Base-by-base conservation (phyloP, 2,797 vertebrate genomes). In the Leontocebus nigricollis region DNA sequence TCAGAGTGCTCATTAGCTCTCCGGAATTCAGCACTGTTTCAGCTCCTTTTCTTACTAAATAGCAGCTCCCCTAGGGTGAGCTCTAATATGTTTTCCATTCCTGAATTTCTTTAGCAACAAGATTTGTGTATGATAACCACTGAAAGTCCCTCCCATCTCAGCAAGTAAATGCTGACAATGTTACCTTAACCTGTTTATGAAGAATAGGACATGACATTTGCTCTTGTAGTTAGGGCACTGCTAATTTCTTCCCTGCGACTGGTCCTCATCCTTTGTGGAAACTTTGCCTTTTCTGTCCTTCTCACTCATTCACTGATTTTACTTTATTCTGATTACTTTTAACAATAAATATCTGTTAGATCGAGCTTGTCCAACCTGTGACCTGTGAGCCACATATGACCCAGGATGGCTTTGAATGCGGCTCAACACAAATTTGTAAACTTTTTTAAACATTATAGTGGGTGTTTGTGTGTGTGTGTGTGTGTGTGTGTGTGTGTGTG, bases 1-100 rank as follows among this genome's bases (percentile, higher is more conserved):
- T 94, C 33, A 46, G 92, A 89, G 48, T 94, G 44, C 87, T 97
- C 91, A 94, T 96, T 97, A 93, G 26, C n/a, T 92, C 48, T 84
- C 7, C n/a, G 88, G 48, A 88, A 19, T 90, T 89, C 64, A 22
- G 27, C 7, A 39, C 17, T 48, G 20, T 33, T 76, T 86, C 9
- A 83, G 13, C 41, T 79, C 7, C 30, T 70, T 94, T 52, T 70
- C 10, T 84, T 87, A 94, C 27, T 33, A 87, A 92, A 93, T 30
- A 94, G 70, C 1, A 64, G 59, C 22, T 92, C 55, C 79, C 24
- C 0, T 81, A 84, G 15, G 61, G n/a, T 88, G 67, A 83, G 6
- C 6, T 67, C 33, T 70, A 80, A 46, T 92, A 75, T 19, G 4
- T n/a, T 92, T 82, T 48, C 84, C 15, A 39, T 55, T 55, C 26